Evolutionary conservation across 2,113 vertebrate species (phyloP).

Genomic region (Mormoops blainvillei): DNA sequence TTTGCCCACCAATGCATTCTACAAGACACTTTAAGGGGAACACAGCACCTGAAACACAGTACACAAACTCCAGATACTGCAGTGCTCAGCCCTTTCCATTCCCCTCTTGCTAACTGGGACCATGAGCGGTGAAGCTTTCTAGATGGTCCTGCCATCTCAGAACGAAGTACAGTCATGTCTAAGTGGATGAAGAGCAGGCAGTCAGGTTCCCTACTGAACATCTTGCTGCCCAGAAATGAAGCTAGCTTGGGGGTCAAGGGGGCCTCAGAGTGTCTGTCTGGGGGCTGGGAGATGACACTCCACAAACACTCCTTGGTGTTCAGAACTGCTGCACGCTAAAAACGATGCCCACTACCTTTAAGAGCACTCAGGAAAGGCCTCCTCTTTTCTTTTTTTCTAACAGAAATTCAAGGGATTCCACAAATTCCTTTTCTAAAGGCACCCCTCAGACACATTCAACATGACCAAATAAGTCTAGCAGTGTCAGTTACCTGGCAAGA

Average conservation of each 20-base stretch:
- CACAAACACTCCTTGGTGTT: not conserved
- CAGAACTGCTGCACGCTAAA: not conserved
- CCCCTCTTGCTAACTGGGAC: not conserved
- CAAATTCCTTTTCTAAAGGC: not conserved
- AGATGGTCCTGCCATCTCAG: not conserved
- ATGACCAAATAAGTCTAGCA: not conserved
- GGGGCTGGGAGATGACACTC: not conserved
- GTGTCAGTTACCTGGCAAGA: not conserved
- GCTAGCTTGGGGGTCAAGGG: not conserved
- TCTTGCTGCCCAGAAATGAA: not conserved
- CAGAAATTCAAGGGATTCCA: not conserved
- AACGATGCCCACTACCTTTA: not conserved
- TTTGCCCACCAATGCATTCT: not conserved
- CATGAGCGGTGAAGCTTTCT: slow-evolving; percentile 19
- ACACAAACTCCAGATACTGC: not conserved
- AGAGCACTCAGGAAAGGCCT: not conserved
- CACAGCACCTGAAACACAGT: not conserved
- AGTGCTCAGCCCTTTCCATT: not conserved
- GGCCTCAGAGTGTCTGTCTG: not conserved
- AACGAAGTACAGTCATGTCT: slow-evolving; percentile 29
- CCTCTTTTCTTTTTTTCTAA: not conserved
- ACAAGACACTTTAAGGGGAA: not conserved
- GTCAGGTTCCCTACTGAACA: slow-evolving; percentile 32
- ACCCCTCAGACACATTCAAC: not conserved
- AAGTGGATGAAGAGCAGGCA: not conserved